Evolutionary conservation across 2,888 invertebrate species (phyloP), one percentile per base, ranked within the genome.

Genomic region (Lycocerus yunnanus): DNA sequence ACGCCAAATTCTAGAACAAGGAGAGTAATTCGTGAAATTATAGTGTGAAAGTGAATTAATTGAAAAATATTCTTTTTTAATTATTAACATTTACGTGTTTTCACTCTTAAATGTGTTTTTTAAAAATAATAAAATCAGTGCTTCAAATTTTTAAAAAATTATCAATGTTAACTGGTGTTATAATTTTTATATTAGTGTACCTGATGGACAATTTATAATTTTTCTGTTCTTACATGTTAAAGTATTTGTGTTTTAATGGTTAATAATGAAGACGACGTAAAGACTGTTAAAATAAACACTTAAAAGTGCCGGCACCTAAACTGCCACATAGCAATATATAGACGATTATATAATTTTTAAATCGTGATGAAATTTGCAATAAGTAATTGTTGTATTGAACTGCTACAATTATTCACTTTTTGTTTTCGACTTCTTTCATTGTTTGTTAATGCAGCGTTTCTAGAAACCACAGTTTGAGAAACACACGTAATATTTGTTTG

Each of bases 21-120:
- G 82, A 91, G 97, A 86, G 96, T 97, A 87, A 97, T 97, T 85
- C 92, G 97, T 82, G 97, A 97, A 89, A 97, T 97, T 88, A 97
- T 97, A 88, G 97, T 97, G 84, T 95, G 91, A 92, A 81, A 72
- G 58, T 69, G 58, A 75, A 60, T 58, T 6, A 67, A 43, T 43
- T n/a, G n/a, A 43, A n/a, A 43, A 43, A 13, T n/a, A 9, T 43
- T 18, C 61, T 16, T 69, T 24, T 61, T 24, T 24, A 24, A 15
- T 63, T n/a, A n/a, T n/a, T 67, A 27, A 20, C 58, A 24, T 74
- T 71, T 68, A 18, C 8, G 27, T 68, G 59, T 63, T 60, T 8
- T 63, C 60, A 61, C n/a, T 21, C 21, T 58, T 61, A 15, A 16
- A 63, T 66, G 66, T 71, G 65, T 43, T 71, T 66, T 67, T 16